Evolutionary conservation across 2,888 invertebrate species (phyloP).

Genomic region (Sclerodermus sp.): DNA sequence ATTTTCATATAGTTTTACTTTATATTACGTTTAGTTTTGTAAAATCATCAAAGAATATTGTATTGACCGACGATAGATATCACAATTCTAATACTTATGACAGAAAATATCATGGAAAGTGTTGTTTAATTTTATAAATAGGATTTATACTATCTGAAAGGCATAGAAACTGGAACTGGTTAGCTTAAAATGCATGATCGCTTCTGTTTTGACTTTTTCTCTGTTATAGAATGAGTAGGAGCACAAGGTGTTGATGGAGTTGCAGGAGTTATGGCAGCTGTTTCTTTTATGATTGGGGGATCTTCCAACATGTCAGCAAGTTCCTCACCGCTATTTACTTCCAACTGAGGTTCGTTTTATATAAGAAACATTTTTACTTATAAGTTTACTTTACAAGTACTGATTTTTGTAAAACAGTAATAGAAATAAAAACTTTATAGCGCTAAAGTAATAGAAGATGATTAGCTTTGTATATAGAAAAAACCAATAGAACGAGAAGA

Average conservation of each 20-base stretch:
- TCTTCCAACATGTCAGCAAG: slow-evolving; percentile 56
- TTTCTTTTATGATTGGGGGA: slow-evolving; percentile 50
- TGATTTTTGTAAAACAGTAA: neutral
- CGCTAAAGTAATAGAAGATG: neutral
- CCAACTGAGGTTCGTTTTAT: slow-evolving; percentile 44
- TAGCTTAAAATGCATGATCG: slow-evolving; percentile 54
- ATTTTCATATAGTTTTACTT: too few species aligned
- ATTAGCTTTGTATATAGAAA: too few species aligned
- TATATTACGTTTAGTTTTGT: too few species aligned
- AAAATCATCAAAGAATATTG: slow-evolving; percentile 18
- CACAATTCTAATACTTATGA: slow-evolving; percentile 36
- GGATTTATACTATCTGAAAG: slow-evolving; percentile 22
- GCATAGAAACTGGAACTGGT: slow-evolving; percentile 35
- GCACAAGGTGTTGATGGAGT: slow-evolving; percentile 53
- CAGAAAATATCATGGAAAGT: slow-evolving; percentile 21
- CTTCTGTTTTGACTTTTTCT: slow-evolving; percentile 54
- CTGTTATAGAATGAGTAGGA: slow-evolving; percentile 42
- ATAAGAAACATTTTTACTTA: slow-evolving; percentile 11
- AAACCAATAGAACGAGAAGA: neutral
- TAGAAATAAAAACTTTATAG: neutral
- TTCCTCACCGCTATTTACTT: slow-evolving; percentile 55
- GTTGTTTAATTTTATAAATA: slow-evolving; percentile 17
- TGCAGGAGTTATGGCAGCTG: slow-evolving; percentile 49
- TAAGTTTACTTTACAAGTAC: neutral
- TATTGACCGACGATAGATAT: slow-evolving; percentile 29